Evolutionary conservation across 1,140 invertebrate species (phyloP), one percentile per base, ranked within the genome.

Genomic region (Pseudomyrmex gracilis): DNA sequence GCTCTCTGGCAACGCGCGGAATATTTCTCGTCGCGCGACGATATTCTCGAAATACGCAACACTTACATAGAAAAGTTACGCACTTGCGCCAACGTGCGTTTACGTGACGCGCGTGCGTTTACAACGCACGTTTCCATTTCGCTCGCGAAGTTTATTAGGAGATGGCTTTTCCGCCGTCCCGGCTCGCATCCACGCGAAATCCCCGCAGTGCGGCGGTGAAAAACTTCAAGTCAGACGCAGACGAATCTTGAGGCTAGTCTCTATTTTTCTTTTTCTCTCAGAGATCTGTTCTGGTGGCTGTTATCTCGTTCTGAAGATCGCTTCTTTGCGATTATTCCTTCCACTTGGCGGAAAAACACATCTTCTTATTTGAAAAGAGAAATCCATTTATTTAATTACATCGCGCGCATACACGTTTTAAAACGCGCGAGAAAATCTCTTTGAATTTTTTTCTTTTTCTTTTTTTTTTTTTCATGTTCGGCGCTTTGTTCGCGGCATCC

Each of bases 111-210:
- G 43, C 76, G 43, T 24, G 70, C n/a, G n/a, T 87, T 86, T 68
- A 66, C 84, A 73, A 77, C 66, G 53, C 43, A 53, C 22, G 61
- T 57, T 58, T 47, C 76, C 76, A 73, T 78, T 87, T 89, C 73
- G 55, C 34, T 58, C 61, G 20, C 13, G 45, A 89, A 90, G 63
- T 90, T 90, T 87, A 90, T 89, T 83, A 82, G 82, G 80, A 86
- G 85, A 86, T 84, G 64, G 63, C 51, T 73, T 83, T 68, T 85
- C 73, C 34, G 22, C 34, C 10, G 70, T 15, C 55, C 57, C 45
- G 20, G 58, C 15, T 22, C 53, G 22, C 80, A 63, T 73, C n/a
- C n/a, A n/a, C 68, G 51, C 15, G 47, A 53, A 57, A 24, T 77
- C 74, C 60, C 57, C 20, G 34, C 60, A 74, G 57, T 77, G 58